Evolutionary conservation across 2,797 vertebrate species (phyloP), one percentile per base, ranked within the genome.

Genomic region (Sebastes steindachneri): DNA sequence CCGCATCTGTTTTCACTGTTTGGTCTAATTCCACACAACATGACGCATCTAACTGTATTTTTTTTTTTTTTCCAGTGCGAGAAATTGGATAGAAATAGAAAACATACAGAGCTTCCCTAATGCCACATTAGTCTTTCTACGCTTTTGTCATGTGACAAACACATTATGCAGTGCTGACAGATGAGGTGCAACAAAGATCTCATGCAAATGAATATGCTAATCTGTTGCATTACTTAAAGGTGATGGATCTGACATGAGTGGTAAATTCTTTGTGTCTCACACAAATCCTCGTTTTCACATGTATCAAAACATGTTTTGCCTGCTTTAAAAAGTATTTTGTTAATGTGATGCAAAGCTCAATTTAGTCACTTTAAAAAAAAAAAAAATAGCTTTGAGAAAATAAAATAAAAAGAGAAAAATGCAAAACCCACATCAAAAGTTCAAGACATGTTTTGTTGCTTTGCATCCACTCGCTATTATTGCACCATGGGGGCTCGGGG

Each of bases 341-440:
- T 88, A 86, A 90, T 92, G 76, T 53, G 57, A 93, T 91, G 89
- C 86, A 92, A 93, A 93, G 89, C 87, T 91, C 75, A 85, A 66
- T 89, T 85, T 75, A 71, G 79, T 89, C 87, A 53, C 68, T 45
- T 85, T 77, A 25, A 6, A 2, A 57, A 82, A 91, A 4, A 2
- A 41, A 54, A 81, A 91, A 87, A 90, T 78, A 74, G 86, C 87
- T 92, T 79, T 58, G 33, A 87, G 66, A 85, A 89, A 89, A 86
- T 51, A 37, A 72, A 82, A 78, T 37, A 71, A 54, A 87, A 79
- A 68, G 19, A 31, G 28, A 62, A 88, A 89, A 89, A 88, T 81
- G 73, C 77, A 79, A 89, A 87, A 80, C 75, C 86, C 60, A 70
- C 69, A 68, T 92, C 83, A 87, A 84, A 90, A 91, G 90, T 94